phyloP scores from a whole-genome alignment of 2,113 vertebrate species.

The Melanerpes formicivorus region DNA sequence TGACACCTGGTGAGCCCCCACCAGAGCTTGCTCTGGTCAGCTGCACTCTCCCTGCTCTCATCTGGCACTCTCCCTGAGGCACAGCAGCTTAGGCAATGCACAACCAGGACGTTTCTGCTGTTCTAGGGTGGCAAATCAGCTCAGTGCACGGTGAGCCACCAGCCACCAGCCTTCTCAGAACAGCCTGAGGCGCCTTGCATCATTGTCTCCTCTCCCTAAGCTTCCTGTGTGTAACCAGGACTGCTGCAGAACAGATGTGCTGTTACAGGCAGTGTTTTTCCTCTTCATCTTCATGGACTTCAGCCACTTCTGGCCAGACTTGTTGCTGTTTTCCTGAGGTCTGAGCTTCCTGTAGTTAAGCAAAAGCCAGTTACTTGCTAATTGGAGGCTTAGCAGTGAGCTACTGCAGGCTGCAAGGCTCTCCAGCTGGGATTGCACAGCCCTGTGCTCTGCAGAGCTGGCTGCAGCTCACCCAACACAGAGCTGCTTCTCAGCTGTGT shows the following conservation, averaged over 20 bases:
- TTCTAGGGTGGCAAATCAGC: background rate
- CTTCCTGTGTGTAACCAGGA: background rate
- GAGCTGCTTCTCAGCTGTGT: background rate
- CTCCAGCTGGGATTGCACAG: background rate
- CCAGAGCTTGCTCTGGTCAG: background rate
- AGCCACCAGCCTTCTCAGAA: background rate
- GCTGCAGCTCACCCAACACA: background rate
- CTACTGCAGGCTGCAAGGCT: background rate
- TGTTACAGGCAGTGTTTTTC: background rate
- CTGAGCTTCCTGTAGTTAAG: background rate
- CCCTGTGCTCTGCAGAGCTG: background rate
- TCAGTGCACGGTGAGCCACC: background rate
- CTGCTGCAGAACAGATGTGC: background rate
- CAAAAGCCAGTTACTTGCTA: background rate
- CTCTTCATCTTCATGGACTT: background rate
- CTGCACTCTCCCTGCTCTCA: background rate
- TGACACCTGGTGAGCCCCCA: background rate
- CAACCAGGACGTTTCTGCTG: background rate
- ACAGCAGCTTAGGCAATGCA: background rate
- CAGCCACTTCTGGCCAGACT: background rate
- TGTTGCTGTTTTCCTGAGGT: background rate
- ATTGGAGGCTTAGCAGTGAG: background rate
- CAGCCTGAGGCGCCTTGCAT: background rate
- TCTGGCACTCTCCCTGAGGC: background rate
- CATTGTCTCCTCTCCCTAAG: slow-evolving; percentile 37